Conservation (phyloP, 2,113 vertebrate species). For the Scalopus aquaticus region DNA sequence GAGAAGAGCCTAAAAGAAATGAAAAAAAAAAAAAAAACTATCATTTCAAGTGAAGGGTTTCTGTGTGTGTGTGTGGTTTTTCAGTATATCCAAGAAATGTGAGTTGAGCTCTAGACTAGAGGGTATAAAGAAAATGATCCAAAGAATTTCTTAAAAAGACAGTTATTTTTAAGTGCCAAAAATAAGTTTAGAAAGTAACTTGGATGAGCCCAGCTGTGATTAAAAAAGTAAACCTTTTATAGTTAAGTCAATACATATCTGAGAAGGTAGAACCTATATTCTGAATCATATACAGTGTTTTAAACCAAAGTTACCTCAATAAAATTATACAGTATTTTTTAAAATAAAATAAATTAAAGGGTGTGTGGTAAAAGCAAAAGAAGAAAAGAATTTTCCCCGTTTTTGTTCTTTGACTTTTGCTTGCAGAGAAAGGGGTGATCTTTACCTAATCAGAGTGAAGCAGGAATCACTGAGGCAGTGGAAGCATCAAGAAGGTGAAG, state of each 20-base stretch:
- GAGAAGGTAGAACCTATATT: too few relatives aligned
- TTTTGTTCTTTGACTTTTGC: slow-evolving; percentile 90
- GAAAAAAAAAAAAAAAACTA: slow-evolving; percentile 67
- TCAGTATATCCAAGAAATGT: slow-evolving; percentile 83
- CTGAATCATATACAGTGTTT: too few relatives aligned
- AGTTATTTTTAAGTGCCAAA: slow-evolving; percentile 79
- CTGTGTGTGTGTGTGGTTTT: background rate
- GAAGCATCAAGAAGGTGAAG: slow-evolving; percentile 86
- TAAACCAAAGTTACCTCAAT: too few relatives aligned
- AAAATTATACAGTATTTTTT: too few relatives aligned
- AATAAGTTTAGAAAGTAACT: slow-evolving; percentile 88
- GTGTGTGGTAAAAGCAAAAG: too few relatives aligned
- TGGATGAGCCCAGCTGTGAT: slow-evolving; percentile 89
- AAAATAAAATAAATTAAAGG: too few relatives aligned
- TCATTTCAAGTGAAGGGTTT: slow-evolving; percentile 79
- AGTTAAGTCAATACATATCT: slow-evolving; percentile 79
- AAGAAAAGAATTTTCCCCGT: slow-evolving; percentile 75
- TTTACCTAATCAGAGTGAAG: slow-evolving; percentile 89
- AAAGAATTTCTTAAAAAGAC: slow-evolving; percentile 87
- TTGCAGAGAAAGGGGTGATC: slow-evolving; percentile 87
- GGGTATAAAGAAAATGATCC: slow-evolving; percentile 81
- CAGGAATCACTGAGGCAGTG: slow-evolving; percentile 85
- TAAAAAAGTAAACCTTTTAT: slow-evolving; percentile 89
- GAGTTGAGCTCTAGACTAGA: slow-evolving; percentile 82
- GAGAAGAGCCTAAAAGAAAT: slow-evolving; percentile 80